Base-by-base conservation (phyloP, 2,888 invertebrate genomes). In the Oxyscelio sp. region DNA sequence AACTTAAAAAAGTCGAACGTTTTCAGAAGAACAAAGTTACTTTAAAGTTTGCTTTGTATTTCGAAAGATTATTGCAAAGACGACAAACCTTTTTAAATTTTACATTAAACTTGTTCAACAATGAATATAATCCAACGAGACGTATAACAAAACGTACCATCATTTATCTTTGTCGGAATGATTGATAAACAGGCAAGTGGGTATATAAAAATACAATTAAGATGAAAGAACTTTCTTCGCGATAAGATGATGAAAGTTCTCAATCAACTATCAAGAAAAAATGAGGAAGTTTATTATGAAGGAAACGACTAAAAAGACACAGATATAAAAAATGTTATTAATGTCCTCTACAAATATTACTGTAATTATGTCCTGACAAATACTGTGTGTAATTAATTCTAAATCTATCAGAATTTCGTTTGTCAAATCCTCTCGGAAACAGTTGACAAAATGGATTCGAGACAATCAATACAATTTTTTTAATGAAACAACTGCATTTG, bases 141-240 rank as follows among this genome's bases (percentile, higher is more conserved):
- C 59, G 63, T 54, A 63, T 45, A 71, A 70, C 54, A 70, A 59
- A 54, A 61, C 63, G 34, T 70, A 54, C 52, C 68, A 52, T 65
- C 70, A 63, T 79, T 70, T 71, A 70, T 79, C 78, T 54, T 61
- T 63, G 70, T 71, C 78, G 38, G 61, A 59, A 63, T 79, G 78
- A 79, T 79, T 54, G 70, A 79, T 70, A 79, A 78, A 78, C 63
- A 78, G 38, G 15, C 22, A 65, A 21, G 21, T 15, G 27, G 6
- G 38, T 40, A 5, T 68, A 45, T 61, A 66, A 80, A 80, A 80
- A 66, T 24, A 50, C 50, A 66, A 73, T 80, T 80, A 66, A 50
- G 50, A 24, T 11, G 63, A 61, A 50, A 50, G 13, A 66, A 65
- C 56, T 34, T 65, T 56, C 56, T 17, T 63, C 43, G 11, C 11